A percentile compares a stretch with the other conserved stretches of the same genome.
Conservation (phyloP, 37 sponge, comb jelly and placozoan genomes). For the Geodia barretti region DNA sequence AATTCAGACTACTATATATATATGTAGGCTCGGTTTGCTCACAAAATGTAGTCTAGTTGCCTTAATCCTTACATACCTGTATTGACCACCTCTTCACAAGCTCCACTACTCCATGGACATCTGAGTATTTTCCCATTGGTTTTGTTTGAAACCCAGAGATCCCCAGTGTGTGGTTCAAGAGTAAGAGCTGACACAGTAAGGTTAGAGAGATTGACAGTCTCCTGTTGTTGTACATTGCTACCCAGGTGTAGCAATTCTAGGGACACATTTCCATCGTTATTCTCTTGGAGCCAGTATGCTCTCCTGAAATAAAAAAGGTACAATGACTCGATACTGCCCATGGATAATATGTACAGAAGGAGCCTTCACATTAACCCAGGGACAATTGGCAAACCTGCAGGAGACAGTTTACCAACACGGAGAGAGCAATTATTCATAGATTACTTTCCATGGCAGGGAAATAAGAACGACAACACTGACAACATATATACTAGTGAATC, state of each 20-base stretch:
- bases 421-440: too few species aligned
- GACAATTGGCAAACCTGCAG: too few species aligned
- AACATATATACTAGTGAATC: background rate
- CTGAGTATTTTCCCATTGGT: slow-evolving; percentile 42
- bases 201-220: background rate
- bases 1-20: too few species aligned
- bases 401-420: too few species aligned
- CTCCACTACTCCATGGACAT: slow-evolving; percentile 3
- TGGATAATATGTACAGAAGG: background rate
- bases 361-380: too few species aligned
- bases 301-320: background rate
- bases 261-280: background rate
- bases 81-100: slow-evolving; percentile 13
- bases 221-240: background rate
- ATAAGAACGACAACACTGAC: background rate
- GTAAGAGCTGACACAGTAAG: slow-evolving; percentile 11
- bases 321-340: background rate
- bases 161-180: slow-evolving; percentile 37
- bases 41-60: too few species aligned
- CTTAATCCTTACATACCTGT: background rate
- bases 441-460: background rate
- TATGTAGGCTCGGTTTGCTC: too few species aligned
- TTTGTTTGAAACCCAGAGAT: slow-evolving; percentile 34
- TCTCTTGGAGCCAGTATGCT: slow-evolving; percentile 23
- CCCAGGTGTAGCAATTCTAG: background rate